A percentile compares a stretch with the other conserved stretches of the same genome.
Conservation (phyloP, 1,140 invertebrate genomes). For the Parapsyche elsis region DNA sequence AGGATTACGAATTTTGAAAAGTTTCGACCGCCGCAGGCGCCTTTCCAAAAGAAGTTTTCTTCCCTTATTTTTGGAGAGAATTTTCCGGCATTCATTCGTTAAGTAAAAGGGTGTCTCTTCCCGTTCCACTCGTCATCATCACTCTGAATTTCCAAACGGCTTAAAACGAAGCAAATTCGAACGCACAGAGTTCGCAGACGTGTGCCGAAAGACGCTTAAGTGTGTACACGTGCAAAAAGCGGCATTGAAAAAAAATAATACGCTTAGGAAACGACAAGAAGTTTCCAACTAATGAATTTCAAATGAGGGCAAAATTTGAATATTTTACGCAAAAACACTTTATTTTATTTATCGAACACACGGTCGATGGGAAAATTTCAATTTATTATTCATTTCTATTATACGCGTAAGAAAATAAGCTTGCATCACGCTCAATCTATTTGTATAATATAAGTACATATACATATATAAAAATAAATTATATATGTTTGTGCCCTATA, state of each 20-base stretch:
- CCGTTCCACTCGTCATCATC: not conserved
- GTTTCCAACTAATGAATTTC: not conserved
- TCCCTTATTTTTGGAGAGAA: slow-evolving; percentile 3
- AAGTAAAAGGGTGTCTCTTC: slow-evolving; percentile 8
- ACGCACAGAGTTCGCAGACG: not conserved
- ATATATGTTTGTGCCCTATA: too few species aligned
- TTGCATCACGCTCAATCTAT: too few species aligned
- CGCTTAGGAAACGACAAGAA: not conserved
- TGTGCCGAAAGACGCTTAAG: slow-evolving; percentile 1
- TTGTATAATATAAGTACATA: too few species aligned
- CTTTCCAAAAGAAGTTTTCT: not conserved
- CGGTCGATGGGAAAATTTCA: too few species aligned
- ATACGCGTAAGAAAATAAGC: too few species aligned
- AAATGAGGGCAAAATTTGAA: not conserved
- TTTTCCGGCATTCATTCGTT: slow-evolving; percentile 35
- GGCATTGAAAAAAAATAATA: not conserved
- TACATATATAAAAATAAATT: too few species aligned
- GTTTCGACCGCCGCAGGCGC: slow-evolving; percentile 13
- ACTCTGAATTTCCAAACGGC: not conserved
- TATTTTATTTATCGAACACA: too few species aligned
- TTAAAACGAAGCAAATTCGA: not conserved
- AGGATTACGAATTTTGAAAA: slow-evolving; percentile 28
- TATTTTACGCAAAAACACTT: not conserved
- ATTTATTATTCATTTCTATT: too few species aligned
- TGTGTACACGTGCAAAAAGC: not conserved